phyloP scores from a whole-genome alignment of 2,113 vertebrate genomes.

The Malurus elegans region DNA sequence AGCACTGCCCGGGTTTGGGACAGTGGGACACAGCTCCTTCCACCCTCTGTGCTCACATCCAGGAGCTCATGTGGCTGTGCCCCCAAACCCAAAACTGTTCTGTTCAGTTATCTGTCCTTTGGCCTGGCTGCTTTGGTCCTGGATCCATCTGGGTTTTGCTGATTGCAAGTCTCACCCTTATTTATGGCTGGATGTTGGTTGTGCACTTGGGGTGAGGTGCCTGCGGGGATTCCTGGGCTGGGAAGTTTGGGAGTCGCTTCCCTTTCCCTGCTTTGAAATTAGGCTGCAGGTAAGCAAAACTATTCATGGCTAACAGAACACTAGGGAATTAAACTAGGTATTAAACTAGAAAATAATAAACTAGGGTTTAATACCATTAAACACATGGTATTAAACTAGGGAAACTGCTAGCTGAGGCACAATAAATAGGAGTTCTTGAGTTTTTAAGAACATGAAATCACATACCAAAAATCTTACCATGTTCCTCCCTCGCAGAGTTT shows the following conservation, averaged over 20 bases:
- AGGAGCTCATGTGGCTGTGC: background rate
- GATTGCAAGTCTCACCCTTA: background rate
- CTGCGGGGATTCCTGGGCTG: background rate
- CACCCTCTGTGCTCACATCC: accelerated
- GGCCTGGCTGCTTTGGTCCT: background rate
- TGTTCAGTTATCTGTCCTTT: background rate
- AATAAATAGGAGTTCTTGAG: background rate
- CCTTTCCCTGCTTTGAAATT: background rate
- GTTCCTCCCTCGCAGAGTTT: background rate
- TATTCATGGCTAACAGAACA: no score
- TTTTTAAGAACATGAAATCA: background rate
- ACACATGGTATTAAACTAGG: background rate
- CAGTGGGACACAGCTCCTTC: background rate
- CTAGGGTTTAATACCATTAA: no score
- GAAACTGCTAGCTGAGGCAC: background rate
- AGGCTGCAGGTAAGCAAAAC: background rate
- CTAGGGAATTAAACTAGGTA: no score
- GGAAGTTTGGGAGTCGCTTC: background rate
- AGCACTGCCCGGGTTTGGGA: no score
- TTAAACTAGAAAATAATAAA: no score
- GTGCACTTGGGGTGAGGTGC: background rate
- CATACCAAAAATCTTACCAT: background rate
- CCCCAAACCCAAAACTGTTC: background rate
- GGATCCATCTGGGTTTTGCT: background rate
- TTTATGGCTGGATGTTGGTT: background rate